phyloP scores from a whole-genome alignment of 1,140 invertebrate species.

The Drusus annulatus region DNA sequence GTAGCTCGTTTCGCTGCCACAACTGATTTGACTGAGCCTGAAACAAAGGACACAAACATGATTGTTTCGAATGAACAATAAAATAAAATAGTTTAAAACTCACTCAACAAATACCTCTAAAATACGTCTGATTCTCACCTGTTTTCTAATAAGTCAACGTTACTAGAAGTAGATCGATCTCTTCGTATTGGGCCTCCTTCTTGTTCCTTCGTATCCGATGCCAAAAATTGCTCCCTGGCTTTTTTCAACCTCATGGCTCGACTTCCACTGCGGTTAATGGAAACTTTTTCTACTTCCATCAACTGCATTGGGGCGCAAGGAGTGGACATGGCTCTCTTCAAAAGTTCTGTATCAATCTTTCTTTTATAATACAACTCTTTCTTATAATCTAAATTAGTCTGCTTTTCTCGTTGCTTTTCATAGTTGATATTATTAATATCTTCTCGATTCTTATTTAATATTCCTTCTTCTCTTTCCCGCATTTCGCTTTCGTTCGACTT shows the following conservation, averaged over 20 bases:
- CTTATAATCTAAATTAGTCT: not conserved
- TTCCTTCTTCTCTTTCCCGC: not conserved
- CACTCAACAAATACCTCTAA: too few species aligned
- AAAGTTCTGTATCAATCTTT: constrained; percentile 52
- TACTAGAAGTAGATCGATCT: constrained; percentile 41
- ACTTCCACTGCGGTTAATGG: constrained; percentile 25
- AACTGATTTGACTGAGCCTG: constrained; percentile 73
- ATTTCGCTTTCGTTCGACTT: constrained; percentile 4
- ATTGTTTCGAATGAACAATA: too few species aligned
- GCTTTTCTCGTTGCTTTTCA: not conserved
- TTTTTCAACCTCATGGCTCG: constrained; percentile 65
- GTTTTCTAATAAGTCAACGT: constrained; percentile 57
- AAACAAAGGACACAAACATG: constrained; percentile 39
- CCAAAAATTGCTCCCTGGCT: constrained; percentile 71
- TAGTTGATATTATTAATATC: not conserved
- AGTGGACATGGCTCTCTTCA: constrained; percentile 49
- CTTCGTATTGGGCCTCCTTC: constrained; percentile 32
- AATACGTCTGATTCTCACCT: constrained; percentile 33
- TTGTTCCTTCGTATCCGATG: constrained; percentile 36
- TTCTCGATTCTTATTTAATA: too few species aligned
- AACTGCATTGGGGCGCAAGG: constrained; percentile 48
- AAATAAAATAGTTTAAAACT: too few species aligned
- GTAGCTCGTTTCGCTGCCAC: constrained; percentile 72
- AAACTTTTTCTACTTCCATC: constrained; percentile 22
- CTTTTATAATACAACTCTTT: constrained; percentile 32